These are phyloP conservation scores for Galemys pyrenaicus DNA, from an alignment of 2,113 vertebrate species.

Conservation along the genomic window DNA sequence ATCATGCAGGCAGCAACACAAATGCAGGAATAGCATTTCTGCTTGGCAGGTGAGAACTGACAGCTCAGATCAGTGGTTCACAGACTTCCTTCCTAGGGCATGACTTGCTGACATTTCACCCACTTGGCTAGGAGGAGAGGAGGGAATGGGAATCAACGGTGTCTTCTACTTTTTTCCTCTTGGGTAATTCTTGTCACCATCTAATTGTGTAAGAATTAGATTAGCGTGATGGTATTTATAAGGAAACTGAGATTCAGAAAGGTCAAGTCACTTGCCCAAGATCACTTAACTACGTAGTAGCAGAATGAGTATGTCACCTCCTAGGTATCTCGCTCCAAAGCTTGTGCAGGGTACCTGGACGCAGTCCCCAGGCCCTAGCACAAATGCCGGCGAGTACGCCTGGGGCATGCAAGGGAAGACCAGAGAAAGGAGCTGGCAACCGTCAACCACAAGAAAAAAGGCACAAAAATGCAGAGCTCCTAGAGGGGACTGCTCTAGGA, in stretches of 20 bases:
- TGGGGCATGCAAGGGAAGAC: neutral
- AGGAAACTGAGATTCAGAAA: neutral
- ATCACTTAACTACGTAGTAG: neutral
- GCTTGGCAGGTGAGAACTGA: neutral
- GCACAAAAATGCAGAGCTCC: neutral
- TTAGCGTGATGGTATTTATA: neutral
- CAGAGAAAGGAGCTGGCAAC: neutral
- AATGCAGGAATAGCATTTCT: neutral
- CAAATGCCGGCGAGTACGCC: neutral
- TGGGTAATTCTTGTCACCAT: constrained; percentile 2
- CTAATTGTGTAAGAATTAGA: neutral
- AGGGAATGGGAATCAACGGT: neutral
- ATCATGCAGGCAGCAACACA: neutral
- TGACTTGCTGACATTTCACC: constrained; percentile 42
- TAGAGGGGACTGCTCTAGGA: neutral
- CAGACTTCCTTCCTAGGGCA: neutral
- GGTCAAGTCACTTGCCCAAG: neutral
- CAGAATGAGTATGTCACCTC: neutral
- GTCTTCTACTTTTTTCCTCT: neutral
- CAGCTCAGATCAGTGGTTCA: neutral
- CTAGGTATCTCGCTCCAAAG: neutral
- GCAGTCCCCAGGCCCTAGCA: rapidly evolving
- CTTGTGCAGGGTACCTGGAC: neutral
- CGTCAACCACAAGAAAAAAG: neutral
- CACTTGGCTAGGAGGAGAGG: constrained; percentile 17